Base-by-base conservation (phyloP, 2,113 vertebrate species). In the Phalacrocorax carbo region DNA sequence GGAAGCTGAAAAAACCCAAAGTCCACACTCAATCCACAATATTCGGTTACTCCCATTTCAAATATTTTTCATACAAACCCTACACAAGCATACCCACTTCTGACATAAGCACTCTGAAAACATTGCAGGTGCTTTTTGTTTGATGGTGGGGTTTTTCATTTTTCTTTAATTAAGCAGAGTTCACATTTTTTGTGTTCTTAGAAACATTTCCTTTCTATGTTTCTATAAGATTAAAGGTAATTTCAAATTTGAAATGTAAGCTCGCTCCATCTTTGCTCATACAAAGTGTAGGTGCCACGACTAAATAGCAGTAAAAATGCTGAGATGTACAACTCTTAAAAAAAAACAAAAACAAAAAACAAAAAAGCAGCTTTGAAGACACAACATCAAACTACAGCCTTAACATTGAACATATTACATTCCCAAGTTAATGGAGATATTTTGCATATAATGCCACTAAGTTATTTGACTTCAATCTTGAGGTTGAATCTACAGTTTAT, bases 361-460 rank as follows among this genome's bases (percentile, higher is more conserved):
- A 86, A 90, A 96, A 97, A 98, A 98, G 98, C 98, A 98, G 98
- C 98, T 98, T 98, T 98, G 61, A 82, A 98, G 97, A 98, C 94
- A 97, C 96, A 82, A 96, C 94, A 97, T 97, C 88, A 96, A 98
- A 98, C 97, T 97, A 98, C 94, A 98, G 97, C 97, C 97, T 98
- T 97, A 98, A 98, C 98, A 98, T 93, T 94, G 94, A 98, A 98
- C 96, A 91, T 95, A 95, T 91, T 98, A 98, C 98, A 98, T 98
- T 98, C 98, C 96, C 93, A 97, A 96, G 96, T 96, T 98, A 97
- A 97, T 97, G 98, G 92, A 97, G 96, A 96, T 95, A 97, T 94
- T 97, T 97, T 98, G 94, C 96, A 96, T 96, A 98, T 97, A 98
- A 98, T 97, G 98, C 98, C 98, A 98, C 98, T 96, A 95, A 97